Percentiles rank a stretch among this genome's conserved stretches.
Conservation (phyloP, 92 coral and sea anemone genomes). For the Micromussa lordhowensis region DNA sequence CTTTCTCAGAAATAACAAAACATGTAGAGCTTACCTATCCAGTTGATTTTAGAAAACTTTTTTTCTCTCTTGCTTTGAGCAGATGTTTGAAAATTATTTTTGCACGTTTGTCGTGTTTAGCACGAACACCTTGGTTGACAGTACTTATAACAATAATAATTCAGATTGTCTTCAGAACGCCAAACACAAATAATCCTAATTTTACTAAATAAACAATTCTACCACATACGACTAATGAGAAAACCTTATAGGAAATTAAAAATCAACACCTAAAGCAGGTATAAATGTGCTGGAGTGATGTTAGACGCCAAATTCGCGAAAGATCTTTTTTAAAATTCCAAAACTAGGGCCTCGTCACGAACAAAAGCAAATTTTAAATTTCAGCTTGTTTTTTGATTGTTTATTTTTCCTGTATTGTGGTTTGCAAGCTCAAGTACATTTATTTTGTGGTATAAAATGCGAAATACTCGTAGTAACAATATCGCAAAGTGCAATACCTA, state of each 20-base stretch:
- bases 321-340: background rate
- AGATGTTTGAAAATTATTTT: background rate
- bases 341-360: background rate
- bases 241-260: background rate
- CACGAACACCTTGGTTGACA: conserved; percentile 11
- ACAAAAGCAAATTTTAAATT: background rate
- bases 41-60: background rate
- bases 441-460: background rate
- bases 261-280: background rate
- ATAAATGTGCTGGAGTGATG: background rate
- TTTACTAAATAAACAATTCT: conserved; percentile 31
- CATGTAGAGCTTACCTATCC: background rate
- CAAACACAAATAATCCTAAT: conserved; percentile 14
- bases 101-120: conserved; percentile 6
- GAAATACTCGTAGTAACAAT: background rate
- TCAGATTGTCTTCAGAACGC: conserved; percentile 16
- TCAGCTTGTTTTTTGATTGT: background rate
- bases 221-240: background rate
- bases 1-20: background rate
- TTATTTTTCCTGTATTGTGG: background rate
- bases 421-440: background rate
- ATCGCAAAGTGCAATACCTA: background rate
- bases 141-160: conserved; percentile 11
- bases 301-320: background rate
- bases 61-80: background rate